phyloP scores from a whole-genome alignment of 2,888 invertebrate species.

The Neoascia interrupta region DNA sequence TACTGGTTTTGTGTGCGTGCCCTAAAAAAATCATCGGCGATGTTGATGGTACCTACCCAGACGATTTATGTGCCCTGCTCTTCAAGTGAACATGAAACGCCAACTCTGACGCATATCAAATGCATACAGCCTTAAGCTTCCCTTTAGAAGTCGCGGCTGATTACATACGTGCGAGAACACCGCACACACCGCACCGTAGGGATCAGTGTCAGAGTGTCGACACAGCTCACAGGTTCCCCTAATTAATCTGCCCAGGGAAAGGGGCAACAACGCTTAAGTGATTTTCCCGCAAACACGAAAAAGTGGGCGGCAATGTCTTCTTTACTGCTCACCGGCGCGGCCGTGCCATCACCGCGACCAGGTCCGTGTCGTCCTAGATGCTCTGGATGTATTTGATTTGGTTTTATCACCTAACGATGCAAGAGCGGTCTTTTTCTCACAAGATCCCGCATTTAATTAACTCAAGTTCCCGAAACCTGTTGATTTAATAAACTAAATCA shows the following conservation, averaged over 20 bases:
- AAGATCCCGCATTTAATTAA: constrained; percentile 54
- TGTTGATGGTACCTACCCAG: constrained; percentile 38
- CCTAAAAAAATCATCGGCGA: constrained; percentile 31
- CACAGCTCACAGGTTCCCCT: constrained; percentile 50
- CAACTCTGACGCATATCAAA: constrained; percentile 52
- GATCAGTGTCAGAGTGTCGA: constrained; percentile 55
- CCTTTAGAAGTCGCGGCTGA: constrained; percentile 57
- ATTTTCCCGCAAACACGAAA: constrained; percentile 31
- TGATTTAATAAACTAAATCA: constrained; percentile 26
- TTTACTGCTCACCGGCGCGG: not conserved
- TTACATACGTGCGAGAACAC: constrained; percentile 36
- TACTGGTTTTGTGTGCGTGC: not conserved
- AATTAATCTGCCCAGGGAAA: constrained; percentile 61
- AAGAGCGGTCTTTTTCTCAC: constrained; percentile 20
- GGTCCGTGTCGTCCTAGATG: not conserved
- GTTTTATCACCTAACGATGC: constrained; percentile 44
- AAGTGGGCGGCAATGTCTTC: constrained; percentile 60
- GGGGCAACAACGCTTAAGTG: constrained; percentile 50
- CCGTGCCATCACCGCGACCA: constrained; percentile 1
- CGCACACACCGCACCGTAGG: constrained; percentile 21
- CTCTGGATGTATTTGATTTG: constrained; percentile 42
- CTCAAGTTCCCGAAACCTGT: constrained; percentile 46
- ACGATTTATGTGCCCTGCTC: constrained; percentile 51
- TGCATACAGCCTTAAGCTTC: constrained; percentile 6
- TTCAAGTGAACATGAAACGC: constrained; percentile 59